phyloP scores from a whole-genome alignment of 2,888 invertebrate genomes.

The Theretra japonica region DNA sequence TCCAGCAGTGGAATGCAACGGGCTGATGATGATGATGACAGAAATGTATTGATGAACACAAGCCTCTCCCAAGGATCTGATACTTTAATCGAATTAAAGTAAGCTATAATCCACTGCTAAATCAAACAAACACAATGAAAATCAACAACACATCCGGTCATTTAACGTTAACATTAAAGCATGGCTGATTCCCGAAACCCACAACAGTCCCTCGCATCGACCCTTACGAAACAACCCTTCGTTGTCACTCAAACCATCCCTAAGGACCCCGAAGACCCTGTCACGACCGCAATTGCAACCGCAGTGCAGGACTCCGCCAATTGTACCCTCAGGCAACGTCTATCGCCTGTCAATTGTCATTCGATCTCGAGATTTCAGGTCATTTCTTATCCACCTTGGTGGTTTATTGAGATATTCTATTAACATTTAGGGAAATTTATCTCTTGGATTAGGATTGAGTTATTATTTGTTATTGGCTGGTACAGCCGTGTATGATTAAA shows the following conservation, averaged over 20 bases:
- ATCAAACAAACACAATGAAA: background rate
- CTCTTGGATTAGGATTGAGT: no score
- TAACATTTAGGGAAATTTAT: no score
- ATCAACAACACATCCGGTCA: background rate
- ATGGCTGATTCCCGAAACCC: background rate
- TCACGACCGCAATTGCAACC: slow-evolving; percentile 26
- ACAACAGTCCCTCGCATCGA: background rate
- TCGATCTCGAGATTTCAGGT: slow-evolving; percentile 6
- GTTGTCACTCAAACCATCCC: slow-evolving; percentile 26
- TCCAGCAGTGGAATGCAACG: no score
- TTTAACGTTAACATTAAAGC: background rate
- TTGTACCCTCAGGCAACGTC: slow-evolving; percentile 12
- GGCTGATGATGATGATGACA: no score
- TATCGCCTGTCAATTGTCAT: slow-evolving; percentile 22
- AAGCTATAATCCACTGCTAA: no score
- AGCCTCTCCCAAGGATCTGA: no score
- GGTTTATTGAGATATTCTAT: background rate
- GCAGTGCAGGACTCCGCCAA: slow-evolving; percentile 10
- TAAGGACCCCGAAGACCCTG: slow-evolving; percentile 10
- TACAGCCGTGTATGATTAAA: no score
- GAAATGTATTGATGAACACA: no score
- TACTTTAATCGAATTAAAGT: no score
- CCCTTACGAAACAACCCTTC: slow-evolving; percentile 7
- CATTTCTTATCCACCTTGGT: background rate
- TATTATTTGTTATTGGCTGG: no score